phyloP scores from a whole-genome alignment of 1,140 invertebrate species.

The Zaprionus tsacasi region DNA sequence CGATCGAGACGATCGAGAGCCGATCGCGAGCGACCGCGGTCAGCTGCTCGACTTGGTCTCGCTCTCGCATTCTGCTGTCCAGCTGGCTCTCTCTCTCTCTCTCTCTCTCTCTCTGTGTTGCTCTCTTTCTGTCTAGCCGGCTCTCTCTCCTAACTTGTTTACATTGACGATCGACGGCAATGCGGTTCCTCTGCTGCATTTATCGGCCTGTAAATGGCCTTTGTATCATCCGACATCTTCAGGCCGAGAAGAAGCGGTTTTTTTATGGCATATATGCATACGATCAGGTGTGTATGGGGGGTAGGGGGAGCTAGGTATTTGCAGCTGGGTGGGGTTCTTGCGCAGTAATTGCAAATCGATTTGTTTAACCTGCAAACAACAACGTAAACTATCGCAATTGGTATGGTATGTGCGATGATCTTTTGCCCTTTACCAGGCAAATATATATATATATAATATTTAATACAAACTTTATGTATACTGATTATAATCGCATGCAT shows the following conservation, averaged over 20 bases:
- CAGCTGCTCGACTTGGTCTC: conserved; percentile 41
- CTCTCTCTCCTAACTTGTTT: conserved; percentile 54
- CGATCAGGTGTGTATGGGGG: conserved; percentile 10
- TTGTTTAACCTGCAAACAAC: not conserved
- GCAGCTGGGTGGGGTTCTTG: conserved; percentile 2
- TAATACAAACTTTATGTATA: not conserved
- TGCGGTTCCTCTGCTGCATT: conserved; percentile 27
- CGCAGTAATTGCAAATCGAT: conserved; percentile 1
- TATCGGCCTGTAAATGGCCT: conserved; percentile 41
- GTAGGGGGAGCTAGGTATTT: conserved; percentile 26
- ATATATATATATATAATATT: not conserved
- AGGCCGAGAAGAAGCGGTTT: conserved; percentile 39
- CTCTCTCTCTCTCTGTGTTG: not conserved
- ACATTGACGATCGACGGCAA: conserved; percentile 29
- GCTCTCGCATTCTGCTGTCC: conserved; percentile 10
- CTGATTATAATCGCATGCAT: conserved; percentile 3
- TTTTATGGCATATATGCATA: conserved; percentile 52
- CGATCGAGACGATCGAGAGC: conserved; percentile 30
- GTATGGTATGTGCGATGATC: not conserved
- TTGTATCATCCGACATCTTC: conserved; percentile 39
- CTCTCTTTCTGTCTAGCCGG: conserved; percentile 12
- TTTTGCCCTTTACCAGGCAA: not conserved
- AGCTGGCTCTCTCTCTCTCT: not conserved
- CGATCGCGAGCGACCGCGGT: conserved; percentile 37
- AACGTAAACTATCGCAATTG: not conserved